Conservation (phyloP, 2,888 invertebrate genomes). For the Oxystoma pomonae region DNA sequence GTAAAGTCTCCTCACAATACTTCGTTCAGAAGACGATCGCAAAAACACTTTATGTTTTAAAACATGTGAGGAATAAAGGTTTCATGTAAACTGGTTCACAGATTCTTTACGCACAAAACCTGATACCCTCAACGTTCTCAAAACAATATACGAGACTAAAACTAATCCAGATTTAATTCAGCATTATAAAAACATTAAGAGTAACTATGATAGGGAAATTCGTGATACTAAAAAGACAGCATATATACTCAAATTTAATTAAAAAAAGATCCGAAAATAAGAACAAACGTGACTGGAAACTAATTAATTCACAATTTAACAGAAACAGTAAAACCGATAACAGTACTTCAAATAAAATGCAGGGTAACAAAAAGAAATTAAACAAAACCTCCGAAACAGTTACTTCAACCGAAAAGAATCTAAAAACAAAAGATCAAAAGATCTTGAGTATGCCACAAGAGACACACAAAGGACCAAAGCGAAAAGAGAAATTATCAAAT, state of each 20-base stretch:
- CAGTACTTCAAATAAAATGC: not conserved
- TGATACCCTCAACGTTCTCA: not conserved
- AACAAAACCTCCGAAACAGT: not conserved
- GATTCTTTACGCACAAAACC: not conserved
- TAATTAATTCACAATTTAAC: not conserved
- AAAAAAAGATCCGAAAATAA: not conserved
- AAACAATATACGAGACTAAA: not conserved
- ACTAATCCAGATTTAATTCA: not conserved
- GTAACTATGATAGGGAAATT: not conserved
- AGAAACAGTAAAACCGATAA: not conserved
- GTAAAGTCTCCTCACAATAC: too few species aligned
- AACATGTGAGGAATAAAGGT: not conserved
- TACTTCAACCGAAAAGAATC: too few species aligned
- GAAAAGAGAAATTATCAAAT: too few species aligned
- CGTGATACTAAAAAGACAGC: not conserved
- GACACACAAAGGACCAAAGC: too few species aligned
- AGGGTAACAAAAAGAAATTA: too few species aligned
- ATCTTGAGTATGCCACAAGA: too few species aligned
- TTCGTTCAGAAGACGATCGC: too few species aligned
- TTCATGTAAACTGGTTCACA: not conserved
- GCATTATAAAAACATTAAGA: not conserved
- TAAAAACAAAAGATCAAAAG: too few species aligned
- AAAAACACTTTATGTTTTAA: too few species aligned
- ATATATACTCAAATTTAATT: not conserved
- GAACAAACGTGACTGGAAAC: not conserved